Base-by-base conservation (phyloP, 2,888 invertebrate genomes). In the Archips crataeganus region DNA sequence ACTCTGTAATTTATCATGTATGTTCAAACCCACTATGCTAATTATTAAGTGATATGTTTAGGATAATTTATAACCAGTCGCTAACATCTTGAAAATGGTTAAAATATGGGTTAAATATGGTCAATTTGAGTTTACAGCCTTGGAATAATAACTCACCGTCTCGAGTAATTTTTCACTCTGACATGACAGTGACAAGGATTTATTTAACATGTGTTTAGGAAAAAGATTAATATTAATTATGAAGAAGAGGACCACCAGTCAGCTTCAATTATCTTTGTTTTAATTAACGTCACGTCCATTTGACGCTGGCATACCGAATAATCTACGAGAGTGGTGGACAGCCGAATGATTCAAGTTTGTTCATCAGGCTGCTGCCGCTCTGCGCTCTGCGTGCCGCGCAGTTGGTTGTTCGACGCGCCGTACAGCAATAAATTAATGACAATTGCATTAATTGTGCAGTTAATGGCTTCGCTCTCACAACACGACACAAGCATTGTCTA, bases 391-490 rank as follows among this genome's bases (percentile, higher is more conserved):
- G 32, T 4, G 32, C 10, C 32, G n/a, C 57, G 32, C 32, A 23
- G 3, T 11, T 57, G 3, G 57, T 32, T 10, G 57, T 57, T 4
- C 32, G 11, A 11, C 57, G 57, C 85, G 84, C 85, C 84, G 80
- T 74, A 82, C 86, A 79, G 87, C 88, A 86, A 92, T 93, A 91
- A 91, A 93, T 94, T 93, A 90, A 90, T 89, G 86, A 89, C 93
- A 93, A 93, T 93, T 93, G 93, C 91, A 91, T 89, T 92, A 94
- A 94, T 93, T 93, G 93, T 90, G 89, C 90, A 90, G 90, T 87
- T 92, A 92, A 91, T 91, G 89, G 90, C 82, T 84, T 81, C 82
- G 84, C 84, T 89, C 87, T 81, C 85, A 65, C 64, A 54, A 23
- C 32, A 32, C 11, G 57, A 57, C 57, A 49, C n/a, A 49, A n/a